Evolutionary conservation across 1,140 invertebrate genomes (phyloP).

Genomic region (Leptinotarsa texana): DNA sequence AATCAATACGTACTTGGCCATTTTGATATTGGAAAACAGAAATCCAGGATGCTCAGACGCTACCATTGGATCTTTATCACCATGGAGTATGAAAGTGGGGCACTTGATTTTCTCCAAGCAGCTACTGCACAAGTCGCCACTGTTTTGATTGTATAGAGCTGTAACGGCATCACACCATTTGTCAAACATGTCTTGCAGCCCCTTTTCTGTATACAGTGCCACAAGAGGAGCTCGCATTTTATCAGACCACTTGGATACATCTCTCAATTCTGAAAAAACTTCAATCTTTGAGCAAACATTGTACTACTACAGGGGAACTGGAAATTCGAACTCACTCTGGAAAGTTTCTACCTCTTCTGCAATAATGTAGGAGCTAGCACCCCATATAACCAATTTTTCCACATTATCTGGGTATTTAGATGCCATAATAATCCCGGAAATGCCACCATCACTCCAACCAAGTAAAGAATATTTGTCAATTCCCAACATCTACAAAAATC

Average conservation of each 20-base stretch:
- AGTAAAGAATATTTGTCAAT: constrained; percentile 71
- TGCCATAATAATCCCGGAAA: constrained; percentile 75
- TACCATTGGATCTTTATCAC: constrained; percentile 80
- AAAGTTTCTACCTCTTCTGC: background rate
- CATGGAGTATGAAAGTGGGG: constrained; percentile 81
- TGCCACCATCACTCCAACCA: constrained; percentile 91
- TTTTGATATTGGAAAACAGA: constrained; percentile 68
- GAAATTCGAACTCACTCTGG: no score
- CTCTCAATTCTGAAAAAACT: constrained; percentile 60
- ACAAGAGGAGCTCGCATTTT: constrained; percentile 75
- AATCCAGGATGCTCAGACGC: constrained; percentile 71
- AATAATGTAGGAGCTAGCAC: constrained; percentile 72
- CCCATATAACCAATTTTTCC: constrained; percentile 77
- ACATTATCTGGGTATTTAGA: constrained; percentile 69
- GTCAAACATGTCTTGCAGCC: constrained; percentile 71
- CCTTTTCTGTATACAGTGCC: constrained; percentile 74
- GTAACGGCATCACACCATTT: constrained; percentile 72
- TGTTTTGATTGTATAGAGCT: constrained; percentile 60
- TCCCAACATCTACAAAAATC: background rate
- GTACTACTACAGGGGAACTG: no score
- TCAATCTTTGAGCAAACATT: no score
- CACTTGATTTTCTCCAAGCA: constrained; percentile 68
- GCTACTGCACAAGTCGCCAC: constrained; percentile 73
- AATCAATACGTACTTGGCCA: constrained; percentile 61
- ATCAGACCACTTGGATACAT: constrained; percentile 79